Evolutionary conservation across 2,888 invertebrate species (phyloP).

Genomic region (Cordilura impudica): DNA sequence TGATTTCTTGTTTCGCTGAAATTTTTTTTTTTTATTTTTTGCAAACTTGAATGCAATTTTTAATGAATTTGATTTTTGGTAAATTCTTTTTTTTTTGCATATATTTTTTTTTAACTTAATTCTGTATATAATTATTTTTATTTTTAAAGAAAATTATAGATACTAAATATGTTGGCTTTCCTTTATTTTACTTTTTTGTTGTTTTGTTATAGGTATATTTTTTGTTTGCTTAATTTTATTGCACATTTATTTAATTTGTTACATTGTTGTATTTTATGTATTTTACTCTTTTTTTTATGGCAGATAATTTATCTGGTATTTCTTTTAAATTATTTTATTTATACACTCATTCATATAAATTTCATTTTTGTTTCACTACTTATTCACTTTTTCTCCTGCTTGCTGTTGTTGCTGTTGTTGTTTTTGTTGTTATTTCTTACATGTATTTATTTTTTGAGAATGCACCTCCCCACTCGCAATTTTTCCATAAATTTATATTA

Average conservation of each 20-base stretch:
- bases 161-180: not conserved
- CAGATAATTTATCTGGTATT: not conserved
- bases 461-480: conserved; percentile 36
- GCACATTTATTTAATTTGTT: not conserved
- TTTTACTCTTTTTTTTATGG: not conserved
- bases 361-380: not conserved
- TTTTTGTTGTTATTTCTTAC: not conserved
- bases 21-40: conserved; percentile 14
- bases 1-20: not conserved
- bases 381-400: not conserved
- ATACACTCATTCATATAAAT: not conserved
- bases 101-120: too few species aligned
- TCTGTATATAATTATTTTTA: not conserved
- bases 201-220: not conserved
- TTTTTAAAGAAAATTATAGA: not conserved
- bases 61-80: not conserved
- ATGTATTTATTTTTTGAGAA: conserved; percentile 35
- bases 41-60: not conserved
- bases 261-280: not conserved
- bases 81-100: too few species aligned
- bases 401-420: not conserved
- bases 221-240: not conserved
- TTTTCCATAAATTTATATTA: conserved; percentile 10
- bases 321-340: not conserved
- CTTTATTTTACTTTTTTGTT: not conserved